Evolutionary conservation across 2,797 vertebrate genomes (phyloP).

Genomic region (Acipenser ruthenus): DNA sequence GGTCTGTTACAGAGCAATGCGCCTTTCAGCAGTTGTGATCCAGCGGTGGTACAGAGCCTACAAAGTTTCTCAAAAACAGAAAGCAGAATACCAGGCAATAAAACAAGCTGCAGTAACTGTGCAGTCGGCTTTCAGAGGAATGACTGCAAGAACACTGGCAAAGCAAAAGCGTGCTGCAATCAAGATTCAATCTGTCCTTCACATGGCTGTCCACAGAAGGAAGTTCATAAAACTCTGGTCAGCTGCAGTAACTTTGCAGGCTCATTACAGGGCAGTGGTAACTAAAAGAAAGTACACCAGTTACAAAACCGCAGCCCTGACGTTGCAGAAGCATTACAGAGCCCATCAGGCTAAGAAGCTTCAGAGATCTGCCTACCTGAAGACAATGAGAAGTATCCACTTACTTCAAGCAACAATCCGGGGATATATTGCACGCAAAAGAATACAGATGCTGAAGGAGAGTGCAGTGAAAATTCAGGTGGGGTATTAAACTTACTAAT

Average conservation of each 20-base stretch:
- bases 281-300: slow-evolving; percentile 28
- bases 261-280: slow-evolving; percentile 35
- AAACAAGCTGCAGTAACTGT: slow-evolving; percentile 34
- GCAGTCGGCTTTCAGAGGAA: slow-evolving; percentile 44
- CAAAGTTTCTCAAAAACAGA: slow-evolving; percentile 33
- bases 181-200: slow-evolving; percentile 49
- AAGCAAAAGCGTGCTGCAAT: slow-evolving; percentile 35
- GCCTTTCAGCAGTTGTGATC: slow-evolving; percentile 31
- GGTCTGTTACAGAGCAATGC: slow-evolving; percentile 15
- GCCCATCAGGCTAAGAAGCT: slow-evolving; percentile 29
- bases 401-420: slow-evolving; percentile 50
- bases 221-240: slow-evolving; percentile 36
- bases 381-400: slow-evolving; percentile 29
- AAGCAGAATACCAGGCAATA: slow-evolving; percentile 22
- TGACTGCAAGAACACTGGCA: slow-evolving; percentile 31
- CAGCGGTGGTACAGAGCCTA: slow-evolving; percentile 48
- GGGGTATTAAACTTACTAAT: slow-evolving; percentile 8
- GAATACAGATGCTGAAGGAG: slow-evolving; percentile 41
- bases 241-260: slow-evolving; percentile 40
- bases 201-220: slow-evolving; percentile 38
- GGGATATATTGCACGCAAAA: slow-evolving; percentile 41
- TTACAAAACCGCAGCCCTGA: slow-evolving; percentile 39
- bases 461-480: slow-evolving; percentile 64
- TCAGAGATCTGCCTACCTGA: slow-evolving; percentile 42
- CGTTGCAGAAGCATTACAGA: slow-evolving; percentile 47